A percentile compares a stretch with the other conserved stretches of the same genome.
These are phyloP conservation scores for Gadus macrocephalus DNA, from an alignment of 2,113 vertebrate species.

Conservation along the genomic window DNA sequence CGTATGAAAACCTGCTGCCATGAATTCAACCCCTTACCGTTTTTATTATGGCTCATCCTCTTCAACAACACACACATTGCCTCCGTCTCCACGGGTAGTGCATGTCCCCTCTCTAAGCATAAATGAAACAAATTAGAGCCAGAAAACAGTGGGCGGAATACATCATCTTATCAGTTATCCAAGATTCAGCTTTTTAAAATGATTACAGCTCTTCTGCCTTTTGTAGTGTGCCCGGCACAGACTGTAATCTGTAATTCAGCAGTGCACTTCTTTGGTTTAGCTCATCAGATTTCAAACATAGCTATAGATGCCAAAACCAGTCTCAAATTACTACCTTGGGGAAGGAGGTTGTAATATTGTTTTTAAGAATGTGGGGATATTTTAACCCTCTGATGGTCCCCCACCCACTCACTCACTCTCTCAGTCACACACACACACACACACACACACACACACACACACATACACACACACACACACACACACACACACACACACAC, in stretches of 20 bases:
- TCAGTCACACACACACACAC: too few relatives aligned
- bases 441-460: too few relatives aligned
- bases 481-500: too few relatives aligned
- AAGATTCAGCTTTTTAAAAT: conserved; percentile 42
- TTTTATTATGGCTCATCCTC: conserved; percentile 25
- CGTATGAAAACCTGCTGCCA: conserved; percentile 28
- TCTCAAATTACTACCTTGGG: conserved; percentile 49
- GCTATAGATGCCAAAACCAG: conserved; percentile 31
- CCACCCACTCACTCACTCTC: too few relatives aligned
- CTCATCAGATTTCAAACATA: conserved; percentile 48
- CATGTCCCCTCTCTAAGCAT: conserved; percentile 10
- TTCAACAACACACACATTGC: conserved; percentile 10
- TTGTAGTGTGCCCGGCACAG: conserved; percentile 30
- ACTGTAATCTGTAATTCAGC: conserved; percentile 48
- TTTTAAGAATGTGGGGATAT: background rate
- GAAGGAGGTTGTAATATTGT: conserved; percentile 27
- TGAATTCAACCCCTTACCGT: conserved; percentile 11
- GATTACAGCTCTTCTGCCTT: conserved; percentile 41
- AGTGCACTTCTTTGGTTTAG: conserved; percentile 43
- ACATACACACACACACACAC: too few relatives aligned
- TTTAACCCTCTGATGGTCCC: too few relatives aligned
- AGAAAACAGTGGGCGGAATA: conserved; percentile 23
- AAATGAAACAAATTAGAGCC: conserved; percentile 36
- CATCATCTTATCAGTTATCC: conserved; percentile 18
- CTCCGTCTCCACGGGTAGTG: conserved; percentile 2